These are phyloP conservation scores for Diorhabda carinulata DNA, from an alignment of 1,140 invertebrate genomes.

Conservation along the genomic window DNA sequence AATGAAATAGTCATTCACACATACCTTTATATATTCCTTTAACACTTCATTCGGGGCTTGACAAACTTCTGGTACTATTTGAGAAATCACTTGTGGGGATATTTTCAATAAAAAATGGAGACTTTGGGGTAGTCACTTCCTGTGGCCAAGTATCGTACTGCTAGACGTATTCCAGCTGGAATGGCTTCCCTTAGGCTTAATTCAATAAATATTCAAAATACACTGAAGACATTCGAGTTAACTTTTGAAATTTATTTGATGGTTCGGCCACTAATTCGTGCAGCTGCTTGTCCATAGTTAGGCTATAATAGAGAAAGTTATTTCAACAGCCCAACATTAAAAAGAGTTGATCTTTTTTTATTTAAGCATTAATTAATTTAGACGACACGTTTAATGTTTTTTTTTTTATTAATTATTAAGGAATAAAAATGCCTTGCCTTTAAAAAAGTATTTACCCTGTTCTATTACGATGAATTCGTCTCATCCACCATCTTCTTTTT, in stretches of 20 bases:
- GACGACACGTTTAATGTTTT: too few species aligned
- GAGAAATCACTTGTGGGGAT: conserved; percentile 13
- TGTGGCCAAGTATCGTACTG: conserved; percentile 23
- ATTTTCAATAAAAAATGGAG: conserved; percentile 21
- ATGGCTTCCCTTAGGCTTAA: conserved; percentile 10
- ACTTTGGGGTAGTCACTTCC: conserved; percentile 18
- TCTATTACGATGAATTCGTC: too few species aligned
- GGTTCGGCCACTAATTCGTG: too few species aligned
- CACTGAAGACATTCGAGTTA: conserved; percentile 11
- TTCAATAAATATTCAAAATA: conserved; percentile 16
- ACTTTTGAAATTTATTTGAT: conserved; percentile 11
- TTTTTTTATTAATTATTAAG: too few species aligned
- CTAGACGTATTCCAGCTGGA: conserved; percentile 13
- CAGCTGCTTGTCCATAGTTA: too few species aligned
- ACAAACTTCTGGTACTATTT: conserved; percentile 22
- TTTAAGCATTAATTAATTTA: too few species aligned
- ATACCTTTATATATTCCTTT: conserved; percentile 16
- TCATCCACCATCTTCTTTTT: too few species aligned
- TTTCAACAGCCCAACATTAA: too few species aligned
- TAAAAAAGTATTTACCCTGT: too few species aligned
- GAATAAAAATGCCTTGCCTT: too few species aligned
- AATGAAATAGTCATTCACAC: background rate
- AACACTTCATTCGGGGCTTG: conserved; percentile 7
- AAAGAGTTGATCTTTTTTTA: too few species aligned
- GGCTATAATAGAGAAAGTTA: too few species aligned